Evolutionary conservation across 2,113 vertebrate genomes (phyloP).

Genomic region (Antechinus stuartii): DNA sequence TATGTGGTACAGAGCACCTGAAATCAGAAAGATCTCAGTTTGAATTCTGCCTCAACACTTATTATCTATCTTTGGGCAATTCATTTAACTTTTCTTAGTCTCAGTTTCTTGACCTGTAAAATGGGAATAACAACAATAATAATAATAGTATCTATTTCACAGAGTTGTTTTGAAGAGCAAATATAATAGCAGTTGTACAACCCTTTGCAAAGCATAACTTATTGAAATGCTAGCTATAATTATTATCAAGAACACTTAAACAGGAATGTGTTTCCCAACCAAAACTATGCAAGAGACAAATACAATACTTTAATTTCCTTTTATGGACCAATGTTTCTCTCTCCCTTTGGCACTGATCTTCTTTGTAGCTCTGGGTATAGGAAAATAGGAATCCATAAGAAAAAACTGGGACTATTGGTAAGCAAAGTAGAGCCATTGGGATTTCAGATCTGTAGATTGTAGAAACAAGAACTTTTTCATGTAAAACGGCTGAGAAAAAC

Average conservation of each 20-base stretch:
- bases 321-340: neutral
- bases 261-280: neutral
- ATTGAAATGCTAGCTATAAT: neutral
- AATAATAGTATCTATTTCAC: neutral
- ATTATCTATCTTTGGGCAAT: neutral
- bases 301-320: neutral
- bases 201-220: neutral
- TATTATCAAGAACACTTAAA: neutral
- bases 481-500: neutral
- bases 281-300: neutral
- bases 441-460: neutral
- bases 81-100: neutral
- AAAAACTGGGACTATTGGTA: neutral
- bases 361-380: neutral
- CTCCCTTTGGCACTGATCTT: neutral
- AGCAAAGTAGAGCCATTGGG: neutral
- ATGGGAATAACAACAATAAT: neutral
- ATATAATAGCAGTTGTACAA: too few relatives aligned
- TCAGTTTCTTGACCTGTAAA: neutral
- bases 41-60: neutral
- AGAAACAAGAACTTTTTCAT: neutral
- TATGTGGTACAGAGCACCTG: neutral
- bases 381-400: neutral
- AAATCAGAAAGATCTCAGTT: neutral
- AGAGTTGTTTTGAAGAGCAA: too few relatives aligned